A percentile compares a stretch with the other conserved stretches of the same genome.
Evolutionary conservation across 2,113 vertebrate species (phyloP).

Genomic region (Stomatorhinus ivindoensis): DNA sequence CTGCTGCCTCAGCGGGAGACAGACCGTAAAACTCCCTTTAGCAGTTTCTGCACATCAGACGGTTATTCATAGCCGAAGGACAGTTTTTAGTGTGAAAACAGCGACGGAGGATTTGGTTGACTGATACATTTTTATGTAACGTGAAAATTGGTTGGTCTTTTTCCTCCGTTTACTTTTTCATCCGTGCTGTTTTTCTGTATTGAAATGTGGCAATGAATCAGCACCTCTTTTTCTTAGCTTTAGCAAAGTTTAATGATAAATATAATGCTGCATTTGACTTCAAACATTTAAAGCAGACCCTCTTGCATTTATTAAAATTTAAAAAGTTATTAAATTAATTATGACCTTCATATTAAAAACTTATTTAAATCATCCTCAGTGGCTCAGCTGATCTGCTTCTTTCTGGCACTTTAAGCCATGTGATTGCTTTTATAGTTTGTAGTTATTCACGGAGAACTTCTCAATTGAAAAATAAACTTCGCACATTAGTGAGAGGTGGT

Average conservation of each 20-base stretch:
- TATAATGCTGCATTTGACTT: background rate
- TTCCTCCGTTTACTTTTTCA: background rate
- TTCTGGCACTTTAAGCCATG: background rate
- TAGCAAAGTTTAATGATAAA: background rate
- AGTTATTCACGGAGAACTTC: background rate
- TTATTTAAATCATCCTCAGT: background rate
- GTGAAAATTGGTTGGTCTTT: background rate
- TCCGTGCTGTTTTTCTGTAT: background rate
- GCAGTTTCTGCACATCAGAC: background rate
- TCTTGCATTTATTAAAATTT: background rate
- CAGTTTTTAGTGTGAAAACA: background rate
- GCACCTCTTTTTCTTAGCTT: background rate
- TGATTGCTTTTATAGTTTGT: background rate
- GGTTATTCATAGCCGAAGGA: background rate
- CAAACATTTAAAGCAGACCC: background rate
- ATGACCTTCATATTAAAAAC: background rate
- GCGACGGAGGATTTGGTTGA: background rate
- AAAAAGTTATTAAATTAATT: background rate
- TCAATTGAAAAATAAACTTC: no score
- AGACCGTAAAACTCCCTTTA: conserved; percentile 11
- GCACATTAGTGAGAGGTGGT: background rate
- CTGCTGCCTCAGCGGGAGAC: background rate
- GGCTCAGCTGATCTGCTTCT: background rate
- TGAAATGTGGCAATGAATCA: background rate
- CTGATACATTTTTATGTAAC: conserved; percentile 4